Percentiles rank a stretch among this genome's conserved stretches.
Evolutionary conservation across 2,797 vertebrate genomes (phyloP).

Genomic region (Oreochromis mossambicus): DNA sequence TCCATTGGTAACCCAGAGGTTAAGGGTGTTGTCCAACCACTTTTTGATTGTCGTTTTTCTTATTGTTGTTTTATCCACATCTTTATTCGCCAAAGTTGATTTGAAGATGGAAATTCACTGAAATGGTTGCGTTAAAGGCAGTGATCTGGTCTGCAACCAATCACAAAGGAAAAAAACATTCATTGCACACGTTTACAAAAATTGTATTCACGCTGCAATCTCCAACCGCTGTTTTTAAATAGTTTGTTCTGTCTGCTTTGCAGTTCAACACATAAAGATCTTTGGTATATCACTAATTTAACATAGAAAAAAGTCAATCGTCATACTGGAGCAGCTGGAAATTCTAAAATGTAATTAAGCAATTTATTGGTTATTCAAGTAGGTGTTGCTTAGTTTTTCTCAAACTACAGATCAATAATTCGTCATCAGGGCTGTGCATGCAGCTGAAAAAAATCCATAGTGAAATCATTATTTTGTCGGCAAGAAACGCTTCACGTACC

Average conservation of each 20-base stretch:
- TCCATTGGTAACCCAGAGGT: background rate
- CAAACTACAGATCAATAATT: background rate
- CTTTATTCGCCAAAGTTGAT: background rate
- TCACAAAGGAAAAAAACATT: background rate
- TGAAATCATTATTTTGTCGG: background rate
- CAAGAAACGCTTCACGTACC: background rate
- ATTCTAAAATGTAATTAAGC: background rate
- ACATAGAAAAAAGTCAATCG: background rate
- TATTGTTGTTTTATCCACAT: background rate
- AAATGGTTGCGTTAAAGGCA: background rate
- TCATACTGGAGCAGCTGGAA: background rate
- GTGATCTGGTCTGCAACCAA: background rate
- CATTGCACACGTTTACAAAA: background rate
- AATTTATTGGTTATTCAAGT: background rate
- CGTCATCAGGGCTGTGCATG: background rate
- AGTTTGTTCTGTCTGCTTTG: background rate
- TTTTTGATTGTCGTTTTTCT: background rate
- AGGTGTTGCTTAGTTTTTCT: background rate
- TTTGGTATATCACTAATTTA: background rate
- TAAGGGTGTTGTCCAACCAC: background rate
- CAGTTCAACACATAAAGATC: background rate
- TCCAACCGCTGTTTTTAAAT: background rate
- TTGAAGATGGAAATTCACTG: background rate
- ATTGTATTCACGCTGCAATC: background rate
- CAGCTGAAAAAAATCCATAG: background rate